A percentile compares a stretch with the other conserved stretches of the same genome.
Conservation (phyloP, 2,888 invertebrate genomes). For the Helleia helle region DNA sequence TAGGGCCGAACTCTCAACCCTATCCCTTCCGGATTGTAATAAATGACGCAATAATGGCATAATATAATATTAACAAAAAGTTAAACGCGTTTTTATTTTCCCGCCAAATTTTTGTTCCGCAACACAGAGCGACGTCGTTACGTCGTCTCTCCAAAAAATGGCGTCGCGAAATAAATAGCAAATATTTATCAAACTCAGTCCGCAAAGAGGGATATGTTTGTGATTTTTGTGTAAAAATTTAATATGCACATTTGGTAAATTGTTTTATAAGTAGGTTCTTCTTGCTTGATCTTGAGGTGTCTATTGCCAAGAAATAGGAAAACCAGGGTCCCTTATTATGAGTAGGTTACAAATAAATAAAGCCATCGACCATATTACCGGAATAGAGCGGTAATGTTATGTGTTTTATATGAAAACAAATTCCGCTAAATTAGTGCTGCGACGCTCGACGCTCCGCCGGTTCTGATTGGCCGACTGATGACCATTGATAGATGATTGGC, state of each 20-base stretch:
- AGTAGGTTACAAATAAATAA: too few relatives aligned
- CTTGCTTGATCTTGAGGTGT: too few relatives aligned
- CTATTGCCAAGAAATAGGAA: too few relatives aligned
- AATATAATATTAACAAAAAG: slow-evolving; percentile 74
- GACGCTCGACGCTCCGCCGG: too few relatives aligned
- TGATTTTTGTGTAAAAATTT: neutral
- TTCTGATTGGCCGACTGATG: too few relatives aligned
- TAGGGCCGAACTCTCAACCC: slow-evolving; percentile 63
- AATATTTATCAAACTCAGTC: slow-evolving; percentile 62
- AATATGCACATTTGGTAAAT: neutral
- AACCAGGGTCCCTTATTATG: too few relatives aligned
- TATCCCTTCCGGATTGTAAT: slow-evolving; percentile 70
- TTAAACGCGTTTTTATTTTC: slow-evolving; percentile 71
- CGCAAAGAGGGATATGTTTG: slow-evolving; percentile 30
- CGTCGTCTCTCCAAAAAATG: slow-evolving; percentile 57
- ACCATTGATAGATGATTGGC: too few relatives aligned
- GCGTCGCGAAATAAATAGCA: slow-evolving; percentile 58
- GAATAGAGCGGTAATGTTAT: too few relatives aligned
- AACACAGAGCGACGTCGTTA: slow-evolving; percentile 47
- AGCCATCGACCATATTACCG: too few relatives aligned
- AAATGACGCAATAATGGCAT: slow-evolving; percentile 72
- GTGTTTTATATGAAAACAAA: too few relatives aligned
- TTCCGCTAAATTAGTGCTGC: too few relatives aligned
- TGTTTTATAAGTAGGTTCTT: too few relatives aligned
- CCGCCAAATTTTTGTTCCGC: slow-evolving; percentile 56